Evolutionary conservation across 2,113 vertebrate species (phyloP).

Genomic region (Macquaria ambigua): DNA sequence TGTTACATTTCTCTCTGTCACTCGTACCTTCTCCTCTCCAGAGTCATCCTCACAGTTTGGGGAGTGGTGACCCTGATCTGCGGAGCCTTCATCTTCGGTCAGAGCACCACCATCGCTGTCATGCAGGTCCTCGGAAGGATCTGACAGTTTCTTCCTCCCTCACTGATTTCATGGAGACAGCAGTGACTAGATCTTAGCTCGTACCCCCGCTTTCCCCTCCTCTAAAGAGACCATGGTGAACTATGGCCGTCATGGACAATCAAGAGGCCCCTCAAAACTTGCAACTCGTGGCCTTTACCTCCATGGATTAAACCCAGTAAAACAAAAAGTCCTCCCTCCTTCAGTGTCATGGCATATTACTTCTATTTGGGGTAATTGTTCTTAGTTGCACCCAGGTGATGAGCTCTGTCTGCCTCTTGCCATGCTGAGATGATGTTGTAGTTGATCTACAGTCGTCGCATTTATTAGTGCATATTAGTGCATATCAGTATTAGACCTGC

Average conservation of each 20-base stretch:
- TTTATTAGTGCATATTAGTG: neutral
- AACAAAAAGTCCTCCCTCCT: neutral
- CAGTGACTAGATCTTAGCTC: neutral
- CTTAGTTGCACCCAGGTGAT: neutral
- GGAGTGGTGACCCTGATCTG: conserved; percentile 88
- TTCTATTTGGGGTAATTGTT: neutral
- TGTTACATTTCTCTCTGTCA: neutral
- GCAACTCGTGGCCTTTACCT: neutral
- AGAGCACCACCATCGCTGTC: conserved; percentile 89
- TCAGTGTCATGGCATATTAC: neutral
- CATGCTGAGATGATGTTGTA: neutral
- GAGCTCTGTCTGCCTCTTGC: neutral
- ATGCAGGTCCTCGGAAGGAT: conserved; percentile 86
- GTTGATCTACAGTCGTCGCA: neutral
- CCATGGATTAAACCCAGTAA: neutral
- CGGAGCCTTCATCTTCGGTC: conserved; percentile 94
- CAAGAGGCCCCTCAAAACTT: neutral
- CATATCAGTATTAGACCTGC: neutral
- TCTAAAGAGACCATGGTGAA: neutral
- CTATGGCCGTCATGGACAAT: neutral
- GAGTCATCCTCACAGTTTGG: conserved; percentile 88
- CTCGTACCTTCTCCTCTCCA: conserved; percentile 57
- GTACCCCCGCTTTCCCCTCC: neutral
- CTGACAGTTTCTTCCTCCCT: conserved; percentile 52
- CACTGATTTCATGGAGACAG: neutral